Evolutionary conservation across 2,113 vertebrate species (phyloP).

Genomic region (Scytalopus superciliaris): DNA sequence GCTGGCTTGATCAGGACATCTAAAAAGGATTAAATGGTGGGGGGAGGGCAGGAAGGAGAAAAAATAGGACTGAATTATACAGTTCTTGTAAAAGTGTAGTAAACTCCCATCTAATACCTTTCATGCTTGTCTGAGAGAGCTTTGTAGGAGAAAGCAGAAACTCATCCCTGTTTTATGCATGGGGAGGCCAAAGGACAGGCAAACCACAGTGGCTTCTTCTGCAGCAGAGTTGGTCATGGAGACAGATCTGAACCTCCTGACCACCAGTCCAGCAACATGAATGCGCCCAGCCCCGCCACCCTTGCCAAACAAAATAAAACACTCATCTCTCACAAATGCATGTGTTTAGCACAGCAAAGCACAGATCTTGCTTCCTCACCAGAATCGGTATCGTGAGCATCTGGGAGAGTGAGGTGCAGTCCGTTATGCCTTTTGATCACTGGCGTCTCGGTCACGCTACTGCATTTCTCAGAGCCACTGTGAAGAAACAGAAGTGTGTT

Average conservation of each 20-base stretch:
- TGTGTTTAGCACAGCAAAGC: not conserved
- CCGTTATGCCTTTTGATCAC: constrained; percentile 81
- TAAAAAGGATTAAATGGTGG: not conserved
- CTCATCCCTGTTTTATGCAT: not conserved
- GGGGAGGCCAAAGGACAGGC: not conserved
- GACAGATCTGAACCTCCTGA: not conserved
- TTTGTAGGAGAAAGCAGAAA: not conserved
- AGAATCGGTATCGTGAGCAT: constrained; percentile 88
- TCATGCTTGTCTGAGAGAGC: not conserved
- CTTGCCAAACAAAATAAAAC: not conserved
- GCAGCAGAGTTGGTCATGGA: not conserved
- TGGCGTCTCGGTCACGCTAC: constrained; percentile 81
- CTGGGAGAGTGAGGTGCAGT: constrained; percentile 87
- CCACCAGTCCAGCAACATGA: rapidly evolving
- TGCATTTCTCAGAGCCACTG: constrained; percentile 90
- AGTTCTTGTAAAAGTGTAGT: not conserved
- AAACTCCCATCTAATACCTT: not conserved
- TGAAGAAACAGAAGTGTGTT: constrained; percentile 33
- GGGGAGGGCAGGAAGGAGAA: rapidly evolving
- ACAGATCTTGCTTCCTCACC: constrained; percentile 73
- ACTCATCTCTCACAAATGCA: not conserved
- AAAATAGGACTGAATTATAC: not conserved
- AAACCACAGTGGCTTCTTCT: not conserved
- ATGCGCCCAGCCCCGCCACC: rapidly evolving
- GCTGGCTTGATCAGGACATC: not conserved